These are phyloP conservation scores for Carcina quercana DNA, from an alignment of 2,888 invertebrate genomes.

Conservation along the genomic window DNA sequence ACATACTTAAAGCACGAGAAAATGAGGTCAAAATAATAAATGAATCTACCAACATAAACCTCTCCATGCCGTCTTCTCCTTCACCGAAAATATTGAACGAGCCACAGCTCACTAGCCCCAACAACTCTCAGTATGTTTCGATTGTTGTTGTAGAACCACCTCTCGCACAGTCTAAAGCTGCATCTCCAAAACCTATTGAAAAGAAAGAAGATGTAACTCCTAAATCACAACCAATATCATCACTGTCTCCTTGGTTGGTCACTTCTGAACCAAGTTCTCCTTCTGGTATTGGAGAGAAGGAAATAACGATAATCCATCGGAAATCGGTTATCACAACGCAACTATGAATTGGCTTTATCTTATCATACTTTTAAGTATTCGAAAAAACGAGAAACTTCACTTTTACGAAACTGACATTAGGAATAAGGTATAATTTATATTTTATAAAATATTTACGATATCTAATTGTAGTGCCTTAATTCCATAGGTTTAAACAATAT, in stretches of 20 bases:
- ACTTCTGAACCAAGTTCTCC: slow-evolving; percentile 81
- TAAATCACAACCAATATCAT: slow-evolving; percentile 76
- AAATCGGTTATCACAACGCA: slow-evolving; percentile 93
- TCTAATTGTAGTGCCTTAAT: too few relatives aligned
- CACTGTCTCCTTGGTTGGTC: slow-evolving; percentile 89
- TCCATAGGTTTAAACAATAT: too few relatives aligned
- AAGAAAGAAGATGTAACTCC: slow-evolving; percentile 69
- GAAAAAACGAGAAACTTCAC: too few relatives aligned
- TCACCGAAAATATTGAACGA: slow-evolving; percentile 73
- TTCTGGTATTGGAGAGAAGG: slow-evolving; percentile 76
- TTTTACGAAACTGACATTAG: too few relatives aligned
- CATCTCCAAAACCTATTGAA: slow-evolving; percentile 62
- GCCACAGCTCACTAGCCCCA: slow-evolving; percentile 50
- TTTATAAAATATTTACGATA: slow-evolving; percentile 1
- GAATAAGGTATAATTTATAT: not conserved
- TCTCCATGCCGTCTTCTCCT: slow-evolving; percentile 60
- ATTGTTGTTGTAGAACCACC: slow-evolving; percentile 68
- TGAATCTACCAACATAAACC: slow-evolving; percentile 57
- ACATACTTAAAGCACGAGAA: slow-evolving; percentile 87
- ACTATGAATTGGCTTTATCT: slow-evolving; percentile 68
- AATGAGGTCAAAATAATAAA: slow-evolving; percentile 65
- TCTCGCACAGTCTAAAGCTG: slow-evolving; percentile 43
- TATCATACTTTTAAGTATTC: too few relatives aligned
- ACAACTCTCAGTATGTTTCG: slow-evolving; percentile 65
- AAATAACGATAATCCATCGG: slow-evolving; percentile 82